Percentiles rank a stretch among this genome's conserved stretches.
These are phyloP conservation scores for Apistogramma diplotaenia DNA, from an alignment of 2,113 vertebrate species.

Conservation along the genomic window DNA sequence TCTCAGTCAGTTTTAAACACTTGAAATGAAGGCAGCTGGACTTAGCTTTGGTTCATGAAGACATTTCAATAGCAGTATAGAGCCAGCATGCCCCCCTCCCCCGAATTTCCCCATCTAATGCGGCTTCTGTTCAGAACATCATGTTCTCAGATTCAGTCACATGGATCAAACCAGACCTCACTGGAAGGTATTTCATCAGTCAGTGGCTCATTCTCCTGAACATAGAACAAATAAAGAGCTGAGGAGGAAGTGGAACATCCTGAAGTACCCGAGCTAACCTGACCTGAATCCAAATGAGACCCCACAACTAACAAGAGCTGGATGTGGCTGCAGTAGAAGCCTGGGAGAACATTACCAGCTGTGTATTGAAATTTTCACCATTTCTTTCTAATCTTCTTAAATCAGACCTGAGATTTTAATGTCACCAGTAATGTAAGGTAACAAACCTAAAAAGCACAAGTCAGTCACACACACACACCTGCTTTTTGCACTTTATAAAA, in stretches of 20 bases:
- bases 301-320: no score
- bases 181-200: not conserved
- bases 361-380: no score
- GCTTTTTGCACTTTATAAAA: conserved; percentile 43
- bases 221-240: not conserved
- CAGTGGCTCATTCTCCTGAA: not conserved
- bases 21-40: not conserved
- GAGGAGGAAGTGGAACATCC: not conserved
- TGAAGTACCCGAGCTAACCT: no score
- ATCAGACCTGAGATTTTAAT: not conserved
- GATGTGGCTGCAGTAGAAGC: not conserved
- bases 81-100: no score
- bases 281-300: no score
- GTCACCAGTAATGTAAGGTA: not conserved
- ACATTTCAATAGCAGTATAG: not conserved
- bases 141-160: no score
- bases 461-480: not conserved
- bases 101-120: no score
- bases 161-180: no score
- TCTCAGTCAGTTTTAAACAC: not conserved
- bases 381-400: not conserved
- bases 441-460: not conserved
- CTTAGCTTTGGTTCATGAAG: not conserved
- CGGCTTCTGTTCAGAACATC: no score
- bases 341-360: not conserved